Evolutionary conservation across 1,140 invertebrate species (phyloP).

Genomic region (Pissodes strobi): DNA sequence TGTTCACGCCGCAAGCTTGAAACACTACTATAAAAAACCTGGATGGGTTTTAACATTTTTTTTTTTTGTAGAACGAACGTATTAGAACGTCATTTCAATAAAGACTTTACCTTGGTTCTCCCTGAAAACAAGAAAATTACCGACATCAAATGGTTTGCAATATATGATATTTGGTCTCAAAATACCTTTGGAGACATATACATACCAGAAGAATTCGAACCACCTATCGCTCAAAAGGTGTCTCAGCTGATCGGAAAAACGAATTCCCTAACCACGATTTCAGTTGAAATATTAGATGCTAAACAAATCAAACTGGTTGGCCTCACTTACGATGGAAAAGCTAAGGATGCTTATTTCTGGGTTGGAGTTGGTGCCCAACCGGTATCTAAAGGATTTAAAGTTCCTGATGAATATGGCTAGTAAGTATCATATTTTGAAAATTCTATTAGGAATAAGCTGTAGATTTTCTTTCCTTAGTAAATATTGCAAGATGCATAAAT

Average conservation of each 20-base stretch:
- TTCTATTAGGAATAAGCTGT: too few relatives aligned
- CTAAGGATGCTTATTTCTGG: conserved; percentile 83
- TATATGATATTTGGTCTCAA: conserved; percentile 85
- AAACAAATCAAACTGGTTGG: conserved; percentile 78
- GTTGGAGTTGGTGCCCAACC: conserved; percentile 87
- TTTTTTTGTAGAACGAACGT: conserved; percentile 83
- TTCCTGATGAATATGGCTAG: conserved; percentile 93
- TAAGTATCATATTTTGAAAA: too few relatives aligned
- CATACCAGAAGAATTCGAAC: conserved; percentile 88
- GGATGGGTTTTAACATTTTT: too few relatives aligned
- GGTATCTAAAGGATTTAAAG: conserved; percentile 71
- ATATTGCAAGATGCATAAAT: too few relatives aligned
- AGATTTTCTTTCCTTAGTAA: too few relatives aligned
- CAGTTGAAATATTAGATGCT: conserved; percentile 77
- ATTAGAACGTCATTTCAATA: conserved; percentile 82
- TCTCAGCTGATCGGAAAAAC: conserved; percentile 71
- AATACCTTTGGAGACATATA: conserved; percentile 90
- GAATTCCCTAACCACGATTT: conserved; percentile 72
- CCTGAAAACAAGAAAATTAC: conserved; percentile 87
- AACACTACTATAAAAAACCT: too few relatives aligned
- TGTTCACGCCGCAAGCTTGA: too few relatives aligned
- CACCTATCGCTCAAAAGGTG: conserved; percentile 75
- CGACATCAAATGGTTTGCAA: conserved; percentile 87
- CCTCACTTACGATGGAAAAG: conserved; percentile 77
- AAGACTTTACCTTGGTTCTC: conserved; percentile 80